Evolutionary conservation across 2,113 vertebrate species (phyloP).

Genomic region (Zosterops borbonicus): DNA sequence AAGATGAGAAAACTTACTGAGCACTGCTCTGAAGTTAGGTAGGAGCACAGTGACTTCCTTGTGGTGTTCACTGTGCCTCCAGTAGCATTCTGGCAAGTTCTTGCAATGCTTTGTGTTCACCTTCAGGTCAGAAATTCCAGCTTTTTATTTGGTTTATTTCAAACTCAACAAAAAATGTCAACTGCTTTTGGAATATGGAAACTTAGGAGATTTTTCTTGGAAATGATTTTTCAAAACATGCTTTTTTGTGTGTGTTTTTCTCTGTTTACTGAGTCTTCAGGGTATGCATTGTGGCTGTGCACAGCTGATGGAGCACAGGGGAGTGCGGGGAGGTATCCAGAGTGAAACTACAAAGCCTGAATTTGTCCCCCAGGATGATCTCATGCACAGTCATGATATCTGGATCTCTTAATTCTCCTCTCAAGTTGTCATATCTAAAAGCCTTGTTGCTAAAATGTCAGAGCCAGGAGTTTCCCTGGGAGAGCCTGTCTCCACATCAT

Average conservation of each 20-base stretch:
- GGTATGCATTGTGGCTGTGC: background rate
- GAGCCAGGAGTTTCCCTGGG: slow-evolving; percentile 23
- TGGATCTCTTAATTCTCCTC: slow-evolving; percentile 15
- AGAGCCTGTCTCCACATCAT: slow-evolving; percentile 27
- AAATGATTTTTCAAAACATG: background rate
- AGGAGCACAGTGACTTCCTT: background rate
- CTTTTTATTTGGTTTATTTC: background rate
- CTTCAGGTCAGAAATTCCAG: background rate
- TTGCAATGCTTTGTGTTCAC: background rate
- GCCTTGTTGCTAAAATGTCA: slow-evolving; percentile 34
- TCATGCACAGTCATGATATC: slow-evolving; percentile 10
- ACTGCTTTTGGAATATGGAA: background rate
- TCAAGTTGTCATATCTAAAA: slow-evolving; percentile 6
- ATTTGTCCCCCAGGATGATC: background rate
- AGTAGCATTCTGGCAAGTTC: background rate
- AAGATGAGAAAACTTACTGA: slow-evolving; percentile 18
- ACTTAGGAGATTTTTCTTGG: background rate
- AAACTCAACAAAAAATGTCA: background rate
- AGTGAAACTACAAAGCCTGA: background rate
- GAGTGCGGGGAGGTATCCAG: background rate
- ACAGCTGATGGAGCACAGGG: background rate
- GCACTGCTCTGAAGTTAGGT: background rate
- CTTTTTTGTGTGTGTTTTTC: background rate
- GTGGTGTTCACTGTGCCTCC: background rate
- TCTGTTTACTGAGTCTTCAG: background rate